Conservation (phyloP, 2,797 vertebrate species). For the Danionella dracula region DNA sequence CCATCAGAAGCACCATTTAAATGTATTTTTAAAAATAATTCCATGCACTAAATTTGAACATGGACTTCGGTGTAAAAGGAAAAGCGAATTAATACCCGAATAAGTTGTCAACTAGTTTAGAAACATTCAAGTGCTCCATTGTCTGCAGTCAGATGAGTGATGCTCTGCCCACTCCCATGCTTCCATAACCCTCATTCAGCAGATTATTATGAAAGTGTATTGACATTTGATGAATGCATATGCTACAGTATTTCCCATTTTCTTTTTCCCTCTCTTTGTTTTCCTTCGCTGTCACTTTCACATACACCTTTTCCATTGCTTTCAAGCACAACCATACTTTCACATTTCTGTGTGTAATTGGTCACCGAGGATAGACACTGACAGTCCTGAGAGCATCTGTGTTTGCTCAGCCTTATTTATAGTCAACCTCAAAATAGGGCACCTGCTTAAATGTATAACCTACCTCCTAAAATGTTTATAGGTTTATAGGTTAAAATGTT, state of each 20-base stretch:
- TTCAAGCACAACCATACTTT: not conserved
- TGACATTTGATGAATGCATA: conserved; percentile 47
- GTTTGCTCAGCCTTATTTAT: conserved; percentile 1
- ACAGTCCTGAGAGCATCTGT: not conserved
- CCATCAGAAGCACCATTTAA: too few species aligned
- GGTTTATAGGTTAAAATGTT: too few species aligned
- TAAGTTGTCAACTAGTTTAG: too few species aligned
- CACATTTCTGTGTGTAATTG: conserved; percentile 6
- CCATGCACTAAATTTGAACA: too few species aligned
- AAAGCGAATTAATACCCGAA: too few species aligned
- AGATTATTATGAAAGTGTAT: conserved; percentile 60
- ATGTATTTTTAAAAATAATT: too few species aligned
- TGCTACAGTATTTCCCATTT: conserved; percentile 1
- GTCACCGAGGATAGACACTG: conserved; percentile 14
- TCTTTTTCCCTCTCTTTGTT: conserved; percentile 2
- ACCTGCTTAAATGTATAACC: not conserved
- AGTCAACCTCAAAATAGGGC: not conserved
- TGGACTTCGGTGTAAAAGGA: too few species aligned
- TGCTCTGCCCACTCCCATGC: conserved; percentile 32
- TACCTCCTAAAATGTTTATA: too few species aligned
- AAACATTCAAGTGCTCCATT: not conserved
- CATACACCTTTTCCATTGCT: conserved; percentile 3
- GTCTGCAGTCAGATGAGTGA: not conserved
- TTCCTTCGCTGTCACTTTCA: not conserved
- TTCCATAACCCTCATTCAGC: conserved; percentile 44